Base-by-base conservation (phyloP, 2,113 vertebrate genomes). In the Sula dactylatra region DNA sequence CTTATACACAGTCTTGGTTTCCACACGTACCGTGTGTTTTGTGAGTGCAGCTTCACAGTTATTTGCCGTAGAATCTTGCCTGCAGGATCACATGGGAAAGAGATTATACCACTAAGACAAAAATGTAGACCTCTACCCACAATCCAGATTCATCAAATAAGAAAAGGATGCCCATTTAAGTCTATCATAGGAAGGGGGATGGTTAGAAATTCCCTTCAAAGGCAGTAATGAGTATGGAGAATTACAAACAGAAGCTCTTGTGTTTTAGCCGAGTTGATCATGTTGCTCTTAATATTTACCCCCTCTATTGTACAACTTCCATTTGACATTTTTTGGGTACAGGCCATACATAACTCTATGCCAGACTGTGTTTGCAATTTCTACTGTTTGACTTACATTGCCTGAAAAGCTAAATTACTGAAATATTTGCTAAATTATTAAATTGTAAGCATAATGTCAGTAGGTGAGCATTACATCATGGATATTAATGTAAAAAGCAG, bases 401-500 rank as follows among this genome's bases (percentile, higher is more conserved):
- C 29, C 61, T 78, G 26, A 44, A 80, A 95, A 96, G 13, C 59
- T 62, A 59, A 49, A 31, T 95, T 90, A 62, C 59, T 65, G 34
- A 95, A 89, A 84, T 93, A 83, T 67, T 93, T 94, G 47, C 32
- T 87, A 92, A 90, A 88, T 78, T 71, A 92, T 49, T 87, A 44
- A 56, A 67, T 12, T 77, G 81, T 89, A 72, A 88, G 65, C 47
- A 61, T 31, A 79, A 44, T 62, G 49, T 73, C 67, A 69, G 36
- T 82, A 92, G 71, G 84, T 95, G 94, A 94, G 52, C 67, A 91
- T 94, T 97, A 95, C 77, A 97, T 98, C 78, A 79, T 72, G 50
- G 82, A 79, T 61, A 87, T 85, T 97, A 92, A 97, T 92, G 82
- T 78, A 83, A 94, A 97, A 98, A 97, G 59, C 96, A 96, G 89